Percentiles rank a stretch among this genome's conserved stretches.
phyloP scores from a whole-genome alignment of 2,888 invertebrate species.

The Amphipoea lucens region DNA sequence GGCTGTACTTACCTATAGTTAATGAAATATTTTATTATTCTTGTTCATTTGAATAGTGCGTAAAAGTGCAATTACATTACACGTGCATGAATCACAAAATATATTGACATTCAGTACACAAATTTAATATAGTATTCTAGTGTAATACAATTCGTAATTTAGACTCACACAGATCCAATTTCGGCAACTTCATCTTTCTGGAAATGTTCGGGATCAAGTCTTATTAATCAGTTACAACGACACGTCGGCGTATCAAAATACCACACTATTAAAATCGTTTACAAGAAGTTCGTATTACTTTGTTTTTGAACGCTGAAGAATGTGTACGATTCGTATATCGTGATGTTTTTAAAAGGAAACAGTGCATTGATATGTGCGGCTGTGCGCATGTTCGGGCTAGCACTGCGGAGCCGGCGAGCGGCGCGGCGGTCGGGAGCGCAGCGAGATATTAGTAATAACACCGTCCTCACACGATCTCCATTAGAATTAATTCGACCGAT shows the following conservation, averaged over 20 bases:
- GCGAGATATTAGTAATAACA: constrained; percentile 60
- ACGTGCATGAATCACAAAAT: constrained; percentile 27
- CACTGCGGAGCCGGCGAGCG: constrained; percentile 57
- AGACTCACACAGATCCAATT: constrained; percentile 83
- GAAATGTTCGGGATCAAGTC: constrained; percentile 49
- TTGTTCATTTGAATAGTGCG: constrained; percentile 31
- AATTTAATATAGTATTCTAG: constrained; percentile 23
- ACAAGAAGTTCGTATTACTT: constrained; percentile 68
- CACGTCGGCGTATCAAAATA: constrained; percentile 65
- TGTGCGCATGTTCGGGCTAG: constrained; percentile 76
- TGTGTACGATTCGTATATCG: constrained; percentile 72
- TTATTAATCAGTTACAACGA: constrained; percentile 63
- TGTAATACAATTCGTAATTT: constrained; percentile 54
- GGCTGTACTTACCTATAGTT: constrained; percentile 23
- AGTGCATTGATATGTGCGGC: constrained; percentile 74
- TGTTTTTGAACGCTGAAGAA: constrained; percentile 68
- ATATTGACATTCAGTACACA: constrained; percentile 12
- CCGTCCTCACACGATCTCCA: constrained; percentile 68
- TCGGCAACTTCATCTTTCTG: constrained; percentile 82
- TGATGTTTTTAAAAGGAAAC: constrained; percentile 75
- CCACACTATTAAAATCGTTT: constrained; percentile 68
- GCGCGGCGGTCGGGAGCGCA: constrained; percentile 38
- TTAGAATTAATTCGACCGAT: constrained; percentile 68
- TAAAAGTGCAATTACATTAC: constrained; percentile 37
- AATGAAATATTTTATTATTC: constrained; percentile 41